Evolutionary conservation across 2,797 vertebrate genomes (phyloP), one percentile per base, ranked within the genome.

Genomic region (Aldrovandia affinis): DNA sequence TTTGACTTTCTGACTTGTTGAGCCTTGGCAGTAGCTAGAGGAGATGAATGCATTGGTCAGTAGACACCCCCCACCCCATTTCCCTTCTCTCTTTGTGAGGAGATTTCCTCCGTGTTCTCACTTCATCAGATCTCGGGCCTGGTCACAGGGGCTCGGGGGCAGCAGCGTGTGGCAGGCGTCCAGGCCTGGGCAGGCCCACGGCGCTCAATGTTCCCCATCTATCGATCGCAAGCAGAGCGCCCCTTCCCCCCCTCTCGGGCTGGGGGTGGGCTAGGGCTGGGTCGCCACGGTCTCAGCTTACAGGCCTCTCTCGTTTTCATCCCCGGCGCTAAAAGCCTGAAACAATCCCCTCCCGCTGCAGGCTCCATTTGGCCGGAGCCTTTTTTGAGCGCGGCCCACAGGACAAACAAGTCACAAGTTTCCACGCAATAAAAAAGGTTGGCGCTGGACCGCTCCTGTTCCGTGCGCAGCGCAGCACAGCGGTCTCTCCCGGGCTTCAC

Each of bases 241-340:
- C 65, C 28, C 28, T 30, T 14, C 28, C 63, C 30, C n/a, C n/a
- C 55, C 54, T 20, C 0, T 9, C 1, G 33, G 18, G 30, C 15
- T 20, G 15, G 70, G 39, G 65, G 70, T 8, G 8, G 39, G 22
- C 4, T 9, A 75, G 70, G 70, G 70, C 70, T 42, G 36, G 70
- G 70, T 75, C 70, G 70, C 70, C 33, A 75, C 3, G 70, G 70
- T 75, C 39, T 75, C 36, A 75, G 36, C 8, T 75, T 75, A 75
- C 70, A 75, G 20, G 22, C 70, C 20, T 44, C 25, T 63, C 70
- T 44, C 39, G 20, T 70, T 39, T 39, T 36, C 18, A 42, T 25
- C 7, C 20, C 20, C 22, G 7, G 6, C 22, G 8, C 70, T 42
- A n/a, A 75, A 25, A 44, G 70, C 36, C 22, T n/a, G 9, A 70